These are phyloP conservation scores for Astyanax mexicanus DNA, from an alignment of 2,797 vertebrate genomes.

Conservation along the genomic window DNA sequence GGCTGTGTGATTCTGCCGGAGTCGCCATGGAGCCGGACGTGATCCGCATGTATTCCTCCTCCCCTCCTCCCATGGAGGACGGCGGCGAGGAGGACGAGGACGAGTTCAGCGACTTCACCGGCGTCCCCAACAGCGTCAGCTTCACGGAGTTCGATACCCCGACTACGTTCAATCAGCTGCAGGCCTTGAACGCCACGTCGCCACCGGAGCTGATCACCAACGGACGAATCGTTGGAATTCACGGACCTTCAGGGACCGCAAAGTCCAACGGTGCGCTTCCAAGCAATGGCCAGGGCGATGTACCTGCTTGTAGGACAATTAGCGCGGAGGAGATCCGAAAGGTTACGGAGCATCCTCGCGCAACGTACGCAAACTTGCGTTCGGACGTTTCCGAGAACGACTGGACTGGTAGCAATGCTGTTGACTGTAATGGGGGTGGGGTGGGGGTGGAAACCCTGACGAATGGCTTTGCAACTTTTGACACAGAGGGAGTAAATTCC, in stretches of 20 bases:
- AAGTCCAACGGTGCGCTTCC: conserved; percentile 76
- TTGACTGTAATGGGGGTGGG: conserved; percentile 83
- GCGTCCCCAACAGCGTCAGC: conserved; percentile 85
- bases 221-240: conserved; percentile 66
- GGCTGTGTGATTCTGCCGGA: conserved; percentile 52
- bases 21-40: conserved; percentile 91
- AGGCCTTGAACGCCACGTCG: conserved; percentile 78
- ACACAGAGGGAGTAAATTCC: conserved; percentile 77
- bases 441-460: conserved; percentile 83
- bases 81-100: conserved; percentile 90
- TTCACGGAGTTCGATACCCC: conserved; percentile 90
- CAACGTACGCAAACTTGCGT: conserved; percentile 46
- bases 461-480: conserved; percentile 85
- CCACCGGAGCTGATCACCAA: conserved; percentile 86
- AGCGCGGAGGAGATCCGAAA: conserved; percentile 71
- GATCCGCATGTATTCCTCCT: conserved; percentile 94
- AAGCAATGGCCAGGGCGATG: conserved; percentile 73
- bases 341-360: conserved; percentile 60
- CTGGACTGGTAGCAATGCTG: conserved; percentile 65
- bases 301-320: conserved; percentile 71
- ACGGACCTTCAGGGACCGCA: conserved; percentile 70
- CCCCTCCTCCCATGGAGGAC: conserved; percentile 95
- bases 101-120: conserved; percentile 94
- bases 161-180: conserved; percentile 77
- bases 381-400: conserved; percentile 51